Base-by-base conservation (phyloP, 1,140 invertebrate genomes). In the Chrysoperla carnea region DNA sequence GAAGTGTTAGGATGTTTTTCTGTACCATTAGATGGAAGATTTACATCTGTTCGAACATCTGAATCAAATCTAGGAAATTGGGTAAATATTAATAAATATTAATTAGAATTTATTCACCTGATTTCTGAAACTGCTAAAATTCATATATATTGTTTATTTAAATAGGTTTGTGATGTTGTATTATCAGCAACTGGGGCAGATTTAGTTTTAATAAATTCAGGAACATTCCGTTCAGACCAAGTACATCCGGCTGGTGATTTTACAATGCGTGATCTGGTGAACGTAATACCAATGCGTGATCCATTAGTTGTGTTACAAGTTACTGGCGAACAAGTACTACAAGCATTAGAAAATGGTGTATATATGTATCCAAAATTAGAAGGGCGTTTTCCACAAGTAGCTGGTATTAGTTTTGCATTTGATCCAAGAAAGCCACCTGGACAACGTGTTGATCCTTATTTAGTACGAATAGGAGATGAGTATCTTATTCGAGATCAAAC, bases 51-150 rank as follows among this genome's bases (percentile, higher is more conserved):
- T 45, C 64, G 89, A 35, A 84, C 82, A 0, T 59, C 69, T 47
- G 89, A 93, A 67, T 84, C 85, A 6, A 92, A 92, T 68, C 66
- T 92, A 42, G 87, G 88, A 40, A 90, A 91, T 63, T 91, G 89
- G 75, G 74, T 66, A 48, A 43, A 39, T 46, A 46, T 40, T 40
- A 35, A 17, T 6, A 9, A 27, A 40, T 27, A 27, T 27, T n/a
- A n/a, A n/a, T n/a, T n/a, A 23, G 8, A 40, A 15, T 40, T n/a
- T 23, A 15, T 40, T 40, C 6, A 40, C 31, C 8, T 6, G 6
- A 28, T 29, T 41, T 11, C 17, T 27, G 9, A 7, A 9, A 40
- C 17, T 17, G 11, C 13, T 37, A 29, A 27, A 17, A 13, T 37
- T 11, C 36, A 37, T 37, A 37, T 37, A 13, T 37, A 37, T 37